These are phyloP conservation scores for Calephelis perditalis DNA, from an alignment of 2,888 invertebrate genomes.

Conservation along the genomic window DNA sequence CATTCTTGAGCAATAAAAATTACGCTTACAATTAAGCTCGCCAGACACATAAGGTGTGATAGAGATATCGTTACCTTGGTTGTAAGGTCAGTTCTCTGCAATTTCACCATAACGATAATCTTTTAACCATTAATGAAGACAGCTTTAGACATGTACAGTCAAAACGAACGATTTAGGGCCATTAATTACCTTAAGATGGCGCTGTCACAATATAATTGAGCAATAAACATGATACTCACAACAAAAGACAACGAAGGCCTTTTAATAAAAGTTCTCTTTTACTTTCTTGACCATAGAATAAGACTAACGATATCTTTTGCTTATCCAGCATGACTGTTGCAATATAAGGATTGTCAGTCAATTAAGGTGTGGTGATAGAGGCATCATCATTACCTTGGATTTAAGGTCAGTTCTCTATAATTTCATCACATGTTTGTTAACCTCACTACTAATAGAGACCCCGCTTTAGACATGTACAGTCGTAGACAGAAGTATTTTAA, in stretches of 20 bases:
- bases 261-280: too few species aligned
- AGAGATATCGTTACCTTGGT: constrained; percentile 2
- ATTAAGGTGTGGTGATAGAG: constrained; percentile 1
- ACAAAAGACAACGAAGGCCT: too few species aligned
- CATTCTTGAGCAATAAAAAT: background rate
- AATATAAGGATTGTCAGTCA: background rate
- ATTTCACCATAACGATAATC: background rate
- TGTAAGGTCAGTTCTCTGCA: background rate
- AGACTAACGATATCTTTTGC: too few species aligned
- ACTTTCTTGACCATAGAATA: too few species aligned
- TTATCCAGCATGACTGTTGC: too few species aligned
- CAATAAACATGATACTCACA: too few species aligned
- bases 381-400: background rate
- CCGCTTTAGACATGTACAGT: background rate
- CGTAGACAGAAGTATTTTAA: background rate
- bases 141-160: too few species aligned
- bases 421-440: background rate
- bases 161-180: too few species aligned
- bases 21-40: background rate
- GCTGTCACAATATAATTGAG: too few species aligned
- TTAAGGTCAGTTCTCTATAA: background rate
- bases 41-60: background rate
- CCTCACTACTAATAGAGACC: background rate
- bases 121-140: background rate
- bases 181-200: too few species aligned